Evolutionary conservation across 2,888 invertebrate genomes (phyloP).

Genomic region (Chrysolina americana): DNA sequence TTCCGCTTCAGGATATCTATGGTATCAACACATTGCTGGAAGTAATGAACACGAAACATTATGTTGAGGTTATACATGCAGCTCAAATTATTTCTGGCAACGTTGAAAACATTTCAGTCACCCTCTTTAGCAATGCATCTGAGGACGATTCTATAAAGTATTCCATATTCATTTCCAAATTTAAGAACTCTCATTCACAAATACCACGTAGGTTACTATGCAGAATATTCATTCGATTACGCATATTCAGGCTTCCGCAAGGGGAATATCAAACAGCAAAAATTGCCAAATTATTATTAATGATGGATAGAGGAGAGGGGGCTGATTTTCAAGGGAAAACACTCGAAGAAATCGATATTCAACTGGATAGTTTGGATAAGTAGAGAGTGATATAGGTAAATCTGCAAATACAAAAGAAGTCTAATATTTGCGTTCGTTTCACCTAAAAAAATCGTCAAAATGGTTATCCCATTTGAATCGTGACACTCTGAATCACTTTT

Average conservation of each 20-base stretch:
- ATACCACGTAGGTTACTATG: neutral
- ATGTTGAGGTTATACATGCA: no score
- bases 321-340: conserved; percentile 48
- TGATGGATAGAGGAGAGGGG: conserved; percentile 48
- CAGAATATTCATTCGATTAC: neutral
- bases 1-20: no score
- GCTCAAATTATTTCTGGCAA: no score
- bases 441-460: neutral
- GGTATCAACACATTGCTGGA: no score
- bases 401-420: neutral
- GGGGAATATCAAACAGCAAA: conserved; percentile 51
- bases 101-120: conserved; percentile 46
- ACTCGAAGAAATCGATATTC: conserved; percentile 47
- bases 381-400: neutral
- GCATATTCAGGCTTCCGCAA: conserved; percentile 45
- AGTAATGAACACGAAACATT: no score
- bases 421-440: neutral
- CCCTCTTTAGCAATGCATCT: conserved; percentile 53
- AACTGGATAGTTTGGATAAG: conserved; percentile 1
- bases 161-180: conserved; percentile 9
- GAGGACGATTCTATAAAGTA: conserved; percentile 42
- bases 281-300: conserved; percentile 49
- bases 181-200: neutral
- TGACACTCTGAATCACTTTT: no score
- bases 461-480: no score